Conservation (phyloP, 2,113 vertebrate genomes). For the Catharus minimus region DNA sequence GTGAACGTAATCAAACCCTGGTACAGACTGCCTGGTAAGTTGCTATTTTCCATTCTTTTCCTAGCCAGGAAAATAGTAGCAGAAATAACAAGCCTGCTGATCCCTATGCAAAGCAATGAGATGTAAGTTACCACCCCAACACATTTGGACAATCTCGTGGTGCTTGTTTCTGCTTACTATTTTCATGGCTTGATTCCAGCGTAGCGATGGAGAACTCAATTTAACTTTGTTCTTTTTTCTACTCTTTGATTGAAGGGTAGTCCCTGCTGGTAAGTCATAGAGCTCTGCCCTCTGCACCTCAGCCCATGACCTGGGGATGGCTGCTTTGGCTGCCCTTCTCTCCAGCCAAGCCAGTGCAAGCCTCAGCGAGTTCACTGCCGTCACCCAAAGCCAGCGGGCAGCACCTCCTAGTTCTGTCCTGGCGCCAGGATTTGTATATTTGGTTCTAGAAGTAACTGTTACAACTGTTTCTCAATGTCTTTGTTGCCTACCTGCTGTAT, state of each 20-base stretch:
- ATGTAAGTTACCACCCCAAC: conserved; percentile 48
- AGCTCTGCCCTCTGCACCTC: conserved; percentile 99
- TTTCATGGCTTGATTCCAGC: conserved; percentile 83
- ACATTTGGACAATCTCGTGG: neutral
- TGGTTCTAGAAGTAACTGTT: conserved; percentile 88
- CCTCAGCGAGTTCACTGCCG: conserved; percentile 98
- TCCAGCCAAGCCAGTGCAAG: conserved; percentile 98
- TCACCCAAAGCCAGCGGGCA: conserved; percentile 96
- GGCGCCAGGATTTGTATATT: conserved; percentile 99
- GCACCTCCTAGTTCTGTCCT: conserved; percentile 97
- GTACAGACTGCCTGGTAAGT: conserved; percentile 99
- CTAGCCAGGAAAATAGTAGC: conserved; percentile 84
- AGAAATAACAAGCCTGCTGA: conserved; percentile 82
- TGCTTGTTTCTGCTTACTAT: conserved; percentile 86
- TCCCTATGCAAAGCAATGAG: conserved; percentile 73
- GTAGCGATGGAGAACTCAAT: conserved; percentile 87
- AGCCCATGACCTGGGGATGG: conserved; percentile 97
- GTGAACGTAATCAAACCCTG: conserved; percentile 96
- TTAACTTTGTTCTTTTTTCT: conserved; percentile 99
- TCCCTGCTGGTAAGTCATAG: conserved; percentile 99
- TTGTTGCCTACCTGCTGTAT: conserved; percentile 71
- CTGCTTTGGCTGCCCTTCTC: conserved; percentile 98
- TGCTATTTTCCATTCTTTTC: conserved; percentile 49
- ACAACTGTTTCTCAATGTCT: conserved; percentile 75
- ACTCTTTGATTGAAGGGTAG: conserved; percentile 99